Conservation (phyloP, 2,797 vertebrate species). For the Amniataba percoides region DNA sequence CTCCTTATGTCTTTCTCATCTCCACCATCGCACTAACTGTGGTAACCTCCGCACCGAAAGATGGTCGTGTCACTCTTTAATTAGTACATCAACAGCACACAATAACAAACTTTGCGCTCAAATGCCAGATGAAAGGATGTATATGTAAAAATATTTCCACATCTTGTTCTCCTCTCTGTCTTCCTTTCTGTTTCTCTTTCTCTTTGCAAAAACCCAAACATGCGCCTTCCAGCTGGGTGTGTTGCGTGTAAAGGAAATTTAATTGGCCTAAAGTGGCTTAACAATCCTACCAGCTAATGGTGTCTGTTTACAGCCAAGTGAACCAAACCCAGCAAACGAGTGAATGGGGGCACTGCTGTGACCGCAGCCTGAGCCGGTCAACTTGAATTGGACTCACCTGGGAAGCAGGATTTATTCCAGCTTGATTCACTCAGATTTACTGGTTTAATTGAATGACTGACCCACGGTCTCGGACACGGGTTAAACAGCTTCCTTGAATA, state of each 20-base stretch:
- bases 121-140: conserved; percentile 41
- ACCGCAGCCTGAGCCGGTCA: conserved; percentile 73
- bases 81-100: conserved; percentile 39
- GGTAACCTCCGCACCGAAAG: conserved; percentile 21
- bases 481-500: conserved; percentile 63
- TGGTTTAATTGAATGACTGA: conserved; percentile 72
- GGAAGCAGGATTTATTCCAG: conserved; percentile 71
- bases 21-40: conserved; percentile 9
- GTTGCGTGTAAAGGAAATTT: conserved; percentile 79
- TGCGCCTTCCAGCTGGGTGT: conserved; percentile 68
- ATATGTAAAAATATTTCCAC: conserved; percentile 38
- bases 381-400: conserved; percentile 73
- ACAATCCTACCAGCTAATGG: conserved; percentile 68
- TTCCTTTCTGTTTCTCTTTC: conserved; percentile 38
- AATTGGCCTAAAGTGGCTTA: conserved; percentile 81
- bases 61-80: conserved; percentile 36
- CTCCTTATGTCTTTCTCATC: conserved; percentile 36
- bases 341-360: conserved; percentile 75
- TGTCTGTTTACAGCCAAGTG: conserved; percentile 78
- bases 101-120: conserved; percentile 41
- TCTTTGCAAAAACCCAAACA: conserved; percentile 59
- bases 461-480: conserved; percentile 51
- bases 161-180: conserved; percentile 37
- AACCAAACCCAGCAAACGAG: conserved; percentile 67
- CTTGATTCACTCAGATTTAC: conserved; percentile 73